Base-by-base conservation (phyloP, 2,888 invertebrate genomes). In the Agonopterix subpropinquella region DNA sequence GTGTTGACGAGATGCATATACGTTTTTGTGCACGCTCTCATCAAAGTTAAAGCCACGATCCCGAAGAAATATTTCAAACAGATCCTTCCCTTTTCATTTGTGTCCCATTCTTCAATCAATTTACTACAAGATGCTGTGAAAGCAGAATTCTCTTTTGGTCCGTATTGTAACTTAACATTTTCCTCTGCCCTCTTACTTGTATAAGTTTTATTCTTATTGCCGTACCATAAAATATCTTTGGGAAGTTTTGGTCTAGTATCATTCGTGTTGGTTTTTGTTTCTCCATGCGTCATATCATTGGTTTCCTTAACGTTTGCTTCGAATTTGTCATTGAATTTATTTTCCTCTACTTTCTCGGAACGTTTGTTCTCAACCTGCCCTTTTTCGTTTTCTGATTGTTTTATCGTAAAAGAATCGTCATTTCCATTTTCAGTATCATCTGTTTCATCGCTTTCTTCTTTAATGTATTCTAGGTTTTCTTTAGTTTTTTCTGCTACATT, bases 1-100 rank as follows among this genome's bases (percentile, higher is more conserved):
- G 51, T 54, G 15, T 56, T 53, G 2, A 49, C 44, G 0, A 63
- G 28, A 44, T 60, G 58, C 8, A 56, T 54, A 43, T 54, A 54
- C 2, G 53, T 50, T 44, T 60, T 61, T 4, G 49, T 54, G 13
- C 53, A 49, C 4, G 49, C 50, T 50, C 60, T 53, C 58, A 63
- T 55, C 8, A 60, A 44, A 28, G 52, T 55, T 44, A 61, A 48
- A 43, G 55, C 57, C 8, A 55, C 46, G 11, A 58, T 45, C 2
- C 59, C 61, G 47, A 63, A 61, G 47, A 59, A 57, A 43, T 52
- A 54, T 42, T 60, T 63, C 41, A 63, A 36, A 4, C 44, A 8
- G 36, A 48, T 50, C 47, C 63, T 53, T 5, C 48, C 52, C 2
- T 7, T 1, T 8, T 18, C 8, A 36, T 11, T 47, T 15, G 47